Evolutionary conservation across 2,113 vertebrate genomes (phyloP), one percentile per base, ranked within the genome.

Genomic region (Collichthys lucidus): DNA sequence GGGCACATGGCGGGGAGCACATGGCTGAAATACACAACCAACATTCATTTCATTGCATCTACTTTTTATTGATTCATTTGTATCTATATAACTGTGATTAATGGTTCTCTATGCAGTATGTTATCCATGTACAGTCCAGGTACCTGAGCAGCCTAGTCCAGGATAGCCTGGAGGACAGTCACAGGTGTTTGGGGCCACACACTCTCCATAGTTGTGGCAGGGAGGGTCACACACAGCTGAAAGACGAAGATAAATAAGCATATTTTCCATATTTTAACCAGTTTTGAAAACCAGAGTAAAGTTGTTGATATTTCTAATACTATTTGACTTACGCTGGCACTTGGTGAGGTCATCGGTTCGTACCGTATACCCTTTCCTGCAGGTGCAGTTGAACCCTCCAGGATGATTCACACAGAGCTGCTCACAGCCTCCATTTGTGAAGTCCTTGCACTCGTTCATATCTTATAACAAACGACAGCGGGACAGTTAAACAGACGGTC

Each of bases 81-180:
- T 40, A 40, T 40, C 35, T 40, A 40, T 40, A 40, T 42, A 62
- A n/a, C 19, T 4, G 19, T 42, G 31, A 62, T 42, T 42, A 44
- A 42, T 20, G 42, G 7, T 22, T 22, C 5, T 10, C 20, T 24
- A 3, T 20, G 6, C 31, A 31, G 31, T 31, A 42, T 46, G 35
- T 10, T 55, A 55, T 63, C 2, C 10, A 46, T 66, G 19, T 67
- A 29, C 5, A 64, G 26, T 9, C 1, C 5, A n/a, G 20, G 26
- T 92, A 96, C 96, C 95, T 84, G 94, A 96, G 80, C 96, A 96
- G 66, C 95, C 95, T 0, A 81, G 90, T n/a, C 96, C 95, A 9
- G 95, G 96, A 76, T 96, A 96, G 1, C 96, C 96, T 20, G 90
- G 91, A 46, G 96, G 96, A 88, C 96, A 96, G 70, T 95, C 92